Base-by-base conservation (phyloP, 1,140 invertebrate genomes). In the Sweltsa coloradensis region DNA sequence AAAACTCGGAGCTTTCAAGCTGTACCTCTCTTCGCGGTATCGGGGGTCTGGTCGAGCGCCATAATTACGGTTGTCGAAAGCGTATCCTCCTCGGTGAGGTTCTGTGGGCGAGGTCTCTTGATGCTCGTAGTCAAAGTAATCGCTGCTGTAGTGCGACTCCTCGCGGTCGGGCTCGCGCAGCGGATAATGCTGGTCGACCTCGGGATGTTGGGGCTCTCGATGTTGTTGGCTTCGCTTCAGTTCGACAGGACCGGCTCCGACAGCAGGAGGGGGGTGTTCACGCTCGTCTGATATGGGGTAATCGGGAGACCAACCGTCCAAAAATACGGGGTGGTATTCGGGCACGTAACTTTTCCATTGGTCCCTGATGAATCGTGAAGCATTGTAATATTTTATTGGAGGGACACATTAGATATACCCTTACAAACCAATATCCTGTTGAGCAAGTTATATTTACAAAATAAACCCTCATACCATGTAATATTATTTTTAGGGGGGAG, bases 261-360 rank as follows among this genome's bases (percentile, higher is more conserved):
- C 13, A 13, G 53, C 27, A 16, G 40, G 13, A 16, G 50, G 45
- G 70, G 63, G 49, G 61, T 66, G 63, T 25, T 78, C 76, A 16
- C 71, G 59, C 47, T 79, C 77, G 56, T 89, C 85, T 11, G 78
- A 73, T 11, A 89, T 79, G 31, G 83, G 79, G 62, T 85, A 89
- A 55, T 89, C 85, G 1, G 89, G 90, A 1, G 85, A 83, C 90
- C 90, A 96, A 2, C 92, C 92, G 66, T 96, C 90, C 73, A 90
- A 85, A 63, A 96, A 97, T 13, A 92, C 79, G 4, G 94, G 93
- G 60, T 91, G 84, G 62, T 96, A 97, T 0, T 83, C 79, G 1
- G 77, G 80, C 34, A 85, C 76, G 61, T 81, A 75, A 44, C 85
- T 81, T 68, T 85, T 90, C 87, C 89, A 95, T 63, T 93, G 85